phyloP scores from a whole-genome alignment of 92 coral and sea anemone species.

The Epizoanthus ramosus region DNA sequence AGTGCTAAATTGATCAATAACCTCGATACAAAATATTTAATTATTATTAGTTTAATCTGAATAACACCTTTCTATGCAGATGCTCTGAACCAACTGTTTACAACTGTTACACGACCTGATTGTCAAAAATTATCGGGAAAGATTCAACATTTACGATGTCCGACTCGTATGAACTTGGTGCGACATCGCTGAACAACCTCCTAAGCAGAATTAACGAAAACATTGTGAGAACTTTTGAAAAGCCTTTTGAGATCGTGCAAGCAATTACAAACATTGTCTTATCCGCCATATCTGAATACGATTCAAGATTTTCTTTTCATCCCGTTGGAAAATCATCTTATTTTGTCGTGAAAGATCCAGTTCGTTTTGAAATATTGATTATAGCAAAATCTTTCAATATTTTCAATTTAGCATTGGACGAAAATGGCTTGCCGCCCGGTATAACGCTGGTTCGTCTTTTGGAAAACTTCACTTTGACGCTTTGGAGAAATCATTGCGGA shows the following conservation, averaged over 20 bases:
- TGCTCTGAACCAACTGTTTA: background rate
- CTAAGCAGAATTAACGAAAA: slow-evolving; percentile 36
- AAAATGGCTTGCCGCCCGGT: slow-evolving; percentile 36
- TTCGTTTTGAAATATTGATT: slow-evolving; percentile 58
- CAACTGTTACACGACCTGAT: background rate
- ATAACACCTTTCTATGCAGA: background rate
- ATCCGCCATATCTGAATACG: slow-evolving; percentile 60
- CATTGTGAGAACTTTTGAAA: slow-evolving; percentile 13
- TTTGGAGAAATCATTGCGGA: slow-evolving; percentile 57
- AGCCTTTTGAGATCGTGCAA: slow-evolving; percentile 28
- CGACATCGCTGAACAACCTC: slow-evolving; percentile 12
- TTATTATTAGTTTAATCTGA: background rate
- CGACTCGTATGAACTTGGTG: background rate
- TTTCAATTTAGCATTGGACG: slow-evolving; percentile 42
- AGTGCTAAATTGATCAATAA: too few species aligned
- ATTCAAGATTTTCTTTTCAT: slow-evolving; percentile 54
- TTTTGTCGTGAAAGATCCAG: slow-evolving; percentile 49
- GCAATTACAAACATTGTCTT: slow-evolving; percentile 56
- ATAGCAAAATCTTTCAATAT: slow-evolving; percentile 34
- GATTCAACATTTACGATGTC: background rate
- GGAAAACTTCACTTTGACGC: background rate
- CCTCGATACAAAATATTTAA: background rate
- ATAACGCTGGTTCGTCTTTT: slow-evolving; percentile 33
- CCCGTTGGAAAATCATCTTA: slow-evolving; percentile 57
- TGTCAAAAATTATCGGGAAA: background rate